These are phyloP conservation scores for Megastigmus dorsalis DNA, from an alignment of 2,888 invertebrate genomes.

Conservation along the genomic window DNA sequence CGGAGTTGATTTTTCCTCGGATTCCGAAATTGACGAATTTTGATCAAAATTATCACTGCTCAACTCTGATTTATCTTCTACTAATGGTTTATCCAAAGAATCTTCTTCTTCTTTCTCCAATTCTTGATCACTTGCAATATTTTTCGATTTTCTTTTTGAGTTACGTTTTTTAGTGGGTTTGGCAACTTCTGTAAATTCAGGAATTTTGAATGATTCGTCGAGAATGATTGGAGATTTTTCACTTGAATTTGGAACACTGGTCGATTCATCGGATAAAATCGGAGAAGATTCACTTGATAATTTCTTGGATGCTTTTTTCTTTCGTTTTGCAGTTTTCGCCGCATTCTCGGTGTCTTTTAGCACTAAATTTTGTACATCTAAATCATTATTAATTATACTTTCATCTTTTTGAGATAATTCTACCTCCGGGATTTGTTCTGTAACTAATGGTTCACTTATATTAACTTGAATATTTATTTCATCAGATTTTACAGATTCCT, in stretches of 20 bases:
- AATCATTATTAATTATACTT: not conserved
- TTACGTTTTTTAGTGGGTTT: slow-evolving; percentile 60
- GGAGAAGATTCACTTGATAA: slow-evolving; percentile 11
- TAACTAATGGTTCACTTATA: not conserved
- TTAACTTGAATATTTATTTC: not conserved
- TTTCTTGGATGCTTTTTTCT: slow-evolving; percentile 27
- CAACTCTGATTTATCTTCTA: slow-evolving; percentile 10
- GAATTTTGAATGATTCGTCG: slow-evolving; percentile 64
- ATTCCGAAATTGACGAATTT: slow-evolving; percentile 36
- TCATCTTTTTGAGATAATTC: slow-evolving; percentile 4
- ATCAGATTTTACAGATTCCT: not conserved
- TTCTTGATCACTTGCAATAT: not conserved
- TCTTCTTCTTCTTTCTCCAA: slow-evolving; percentile 28
- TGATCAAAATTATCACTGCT: slow-evolving; percentile 18
- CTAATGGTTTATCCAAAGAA: not conserved
- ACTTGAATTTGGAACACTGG: slow-evolving; percentile 61
- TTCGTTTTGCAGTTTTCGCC: slow-evolving; percentile 21
- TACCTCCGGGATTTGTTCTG: not conserved
- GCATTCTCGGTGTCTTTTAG: not conserved
- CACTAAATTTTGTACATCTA: not conserved
- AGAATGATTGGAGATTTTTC: slow-evolving; percentile 10
- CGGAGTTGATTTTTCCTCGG: slow-evolving; percentile 15
- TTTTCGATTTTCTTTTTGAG: slow-evolving; percentile 58
- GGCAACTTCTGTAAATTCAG: slow-evolving; percentile 59
- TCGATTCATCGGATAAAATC: slow-evolving; percentile 55